Conservation (phyloP, 2,888 invertebrate species). For the Drosophila falleni region DNA sequence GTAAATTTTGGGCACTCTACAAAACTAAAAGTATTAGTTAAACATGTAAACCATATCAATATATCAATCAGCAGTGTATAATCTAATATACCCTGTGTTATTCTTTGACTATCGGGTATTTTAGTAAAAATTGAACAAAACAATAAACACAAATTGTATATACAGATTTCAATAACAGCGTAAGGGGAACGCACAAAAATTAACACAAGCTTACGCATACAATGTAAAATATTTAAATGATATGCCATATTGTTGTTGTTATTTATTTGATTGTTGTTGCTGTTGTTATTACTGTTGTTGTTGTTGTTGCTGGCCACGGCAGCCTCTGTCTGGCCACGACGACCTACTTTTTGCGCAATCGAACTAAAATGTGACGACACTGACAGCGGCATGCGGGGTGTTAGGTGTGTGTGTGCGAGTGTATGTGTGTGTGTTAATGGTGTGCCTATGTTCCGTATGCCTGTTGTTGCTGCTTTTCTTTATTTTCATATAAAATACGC, state of each 20-base stretch:
- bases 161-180: constrained; percentile 66
- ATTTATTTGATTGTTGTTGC: constrained; percentile 19
- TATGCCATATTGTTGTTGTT: constrained; percentile 55
- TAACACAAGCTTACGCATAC: constrained; percentile 51
- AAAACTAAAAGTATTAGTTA: too few species aligned
- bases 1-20: too few species aligned
- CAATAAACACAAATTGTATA: constrained; percentile 29
- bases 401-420: constrained; percentile 3
- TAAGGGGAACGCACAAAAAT: constrained; percentile 54
- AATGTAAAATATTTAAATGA: constrained; percentile 75
- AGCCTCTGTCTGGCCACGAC: constrained; percentile 68
- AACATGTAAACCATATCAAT: too few species aligned
- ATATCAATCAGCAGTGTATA: neutral
- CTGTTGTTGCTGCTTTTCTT: constrained; percentile 33
- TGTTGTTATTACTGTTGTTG: constrained; percentile 28
- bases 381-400: constrained; percentile 8
- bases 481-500: constrained; percentile 31
- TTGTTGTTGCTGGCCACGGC: constrained; percentile 35
- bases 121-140: constrained; percentile 32
- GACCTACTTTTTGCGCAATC: constrained; percentile 78
- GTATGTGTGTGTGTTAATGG: constrained; percentile 8
- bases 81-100: neutral
- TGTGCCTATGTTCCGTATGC: constrained; percentile 14
- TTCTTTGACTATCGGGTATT: constrained; percentile 4
- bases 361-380: constrained; percentile 67